Base-by-base conservation (phyloP, 2,113 vertebrate species). In the Fulica atra region DNA sequence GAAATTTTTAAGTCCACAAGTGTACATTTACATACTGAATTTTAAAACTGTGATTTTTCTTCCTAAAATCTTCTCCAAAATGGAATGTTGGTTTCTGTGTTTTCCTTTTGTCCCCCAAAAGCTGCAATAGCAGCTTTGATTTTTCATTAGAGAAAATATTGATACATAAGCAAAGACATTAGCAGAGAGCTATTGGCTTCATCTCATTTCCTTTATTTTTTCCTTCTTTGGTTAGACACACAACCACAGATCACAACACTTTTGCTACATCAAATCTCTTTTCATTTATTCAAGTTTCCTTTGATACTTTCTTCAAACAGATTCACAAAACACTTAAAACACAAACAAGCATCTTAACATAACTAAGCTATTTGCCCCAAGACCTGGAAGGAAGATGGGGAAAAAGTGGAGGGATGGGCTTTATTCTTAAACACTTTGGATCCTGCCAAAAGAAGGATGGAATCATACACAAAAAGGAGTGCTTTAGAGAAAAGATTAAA, bases 121-220 rank as follows among this genome's bases (percentile, higher is more conserved):
- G 70, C 77, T 95, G 14, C 81, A 95, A 94, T 69, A 96, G 74
- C 86, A 84, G 10, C 69, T 94, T 94, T 95, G 65, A 89, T 82
- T 95, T 94, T 89, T 38, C 93, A 92, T 97, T 96, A 93, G 92
- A 98, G 72, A 95, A 93, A 42, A 48, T 61, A 93, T 74, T 97
- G 97, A 95, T 97, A 95, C 71, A 86, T 96, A 97, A 96, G 66
- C 10, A 3, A 93, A 95, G 85, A 95, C 89, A 96, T 96, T 95
- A 97, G 84, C 87, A 96, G 80, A 96, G 88, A 97, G 79, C 78
- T 95, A 95, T 95, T 96, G 96, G 88, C 65, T 97, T 97, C 7
- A 56, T 94, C 92, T 96, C 78, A 95, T 78, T 84, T 96, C 42
- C 42, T 84, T 89, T 83, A n/a, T 1, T 54, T 93, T 93, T 91